Conservation (phyloP, 2,888 invertebrate species). For the Archips crataeganus region DNA sequence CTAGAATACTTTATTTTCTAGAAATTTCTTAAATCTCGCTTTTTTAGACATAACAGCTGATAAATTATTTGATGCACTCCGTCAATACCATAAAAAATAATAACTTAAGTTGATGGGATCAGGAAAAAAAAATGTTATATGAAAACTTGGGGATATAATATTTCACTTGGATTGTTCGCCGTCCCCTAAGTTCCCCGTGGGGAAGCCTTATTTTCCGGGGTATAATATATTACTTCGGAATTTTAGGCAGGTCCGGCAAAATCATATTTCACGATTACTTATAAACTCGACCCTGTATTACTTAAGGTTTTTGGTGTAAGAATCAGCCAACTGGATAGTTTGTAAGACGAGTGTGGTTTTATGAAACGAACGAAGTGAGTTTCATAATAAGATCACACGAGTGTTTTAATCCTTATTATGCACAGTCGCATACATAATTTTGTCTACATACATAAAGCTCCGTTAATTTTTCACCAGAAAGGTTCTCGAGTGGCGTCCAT, state of each 20-base stretch:
- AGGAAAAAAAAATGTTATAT: not conserved
- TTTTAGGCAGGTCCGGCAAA: conserved; percentile 10
- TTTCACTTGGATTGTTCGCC: conserved; percentile 1
- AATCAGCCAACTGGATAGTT: not conserved
- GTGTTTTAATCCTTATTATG: too few relatives aligned
- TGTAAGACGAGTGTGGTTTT: not conserved
- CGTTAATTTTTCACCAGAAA: too few relatives aligned
- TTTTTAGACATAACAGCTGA: too few relatives aligned
- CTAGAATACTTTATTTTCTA: too few relatives aligned
- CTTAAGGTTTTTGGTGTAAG: not conserved
- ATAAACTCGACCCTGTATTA: conserved; percentile 6
- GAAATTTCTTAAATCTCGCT: too few relatives aligned
- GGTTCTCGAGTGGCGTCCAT: too few relatives aligned
- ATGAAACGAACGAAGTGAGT: too few relatives aligned
- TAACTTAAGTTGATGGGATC: not conserved
- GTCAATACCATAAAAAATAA: too few relatives aligned
- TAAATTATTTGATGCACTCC: too few relatives aligned
- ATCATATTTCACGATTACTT: conserved; percentile 14
- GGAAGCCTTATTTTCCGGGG: conserved; percentile 14
- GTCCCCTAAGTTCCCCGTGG: conserved; percentile 10
- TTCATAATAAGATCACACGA: too few relatives aligned
- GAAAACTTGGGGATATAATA: conserved; percentile 5
- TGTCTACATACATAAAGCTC: too few relatives aligned
- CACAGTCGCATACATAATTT: too few relatives aligned
- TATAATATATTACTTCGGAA: conserved; percentile 11